Evolutionary conservation across 2,797 vertebrate species (phyloP), one percentile per base, ranked within the genome.

Genomic region (Tokudaia muenninki): DNA sequence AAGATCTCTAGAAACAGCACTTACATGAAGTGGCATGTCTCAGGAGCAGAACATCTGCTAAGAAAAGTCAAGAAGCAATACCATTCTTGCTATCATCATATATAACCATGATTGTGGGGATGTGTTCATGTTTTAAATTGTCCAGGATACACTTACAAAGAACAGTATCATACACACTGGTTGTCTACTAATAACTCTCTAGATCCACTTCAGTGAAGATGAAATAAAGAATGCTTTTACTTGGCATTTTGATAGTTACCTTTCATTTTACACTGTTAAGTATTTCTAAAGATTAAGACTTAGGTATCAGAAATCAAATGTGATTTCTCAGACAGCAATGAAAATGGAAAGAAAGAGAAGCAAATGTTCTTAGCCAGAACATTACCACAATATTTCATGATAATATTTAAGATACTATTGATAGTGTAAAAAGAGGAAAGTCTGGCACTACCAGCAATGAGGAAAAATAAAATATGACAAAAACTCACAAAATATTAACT

Each of bases 321-420:
- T 26, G 94, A 91, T 7, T 94, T 11, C 34, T 34, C 57, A 95
- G 14, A 31, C 63, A 47, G 19, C n/a, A 70, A 12, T 31, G 9
- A 37, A 10, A 92, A 37, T 94, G 44, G 44, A 59, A 94, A 94
- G 17, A 95, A 93, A 92, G 44, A 61, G 57, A 47, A 95, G 16
- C 31, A 91, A 95, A 95, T 80, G 70, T 50, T 88, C 87, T 75
- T 80, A 93, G 61, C 52, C 52, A 87, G 91, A 97, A 91, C 75
- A 94, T 81, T 19, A 41, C 24, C 83, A 78, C 37, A 74, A 9
- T 41, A 63, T 44, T 92, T 75, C 22, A 41, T 63, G 47, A 4
- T 31, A 59, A 72, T 79, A 86, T 70, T 70, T 6, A 84, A 90
- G 31, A 86, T 94, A 16, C 82, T 17, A 87, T 72, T 61, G 13